Conservation (phyloP, 2,888 invertebrate genomes). For the Agonopterix alstromeriana region DNA sequence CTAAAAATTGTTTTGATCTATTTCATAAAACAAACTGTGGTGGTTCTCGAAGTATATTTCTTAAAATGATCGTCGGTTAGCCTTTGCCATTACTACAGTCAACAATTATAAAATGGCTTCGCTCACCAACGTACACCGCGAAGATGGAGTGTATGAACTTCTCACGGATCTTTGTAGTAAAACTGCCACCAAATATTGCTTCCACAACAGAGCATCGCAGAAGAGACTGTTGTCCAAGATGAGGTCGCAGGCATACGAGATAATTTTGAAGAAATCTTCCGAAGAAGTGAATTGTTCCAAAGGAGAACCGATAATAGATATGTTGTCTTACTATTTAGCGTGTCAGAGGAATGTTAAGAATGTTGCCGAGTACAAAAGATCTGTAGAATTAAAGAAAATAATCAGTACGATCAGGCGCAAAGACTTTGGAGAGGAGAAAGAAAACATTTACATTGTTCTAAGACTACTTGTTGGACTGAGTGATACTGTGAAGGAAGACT, state of each 20-base stretch:
- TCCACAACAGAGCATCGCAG: constrained; percentile 41
- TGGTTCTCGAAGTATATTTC: too few species aligned
- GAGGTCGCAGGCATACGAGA: constrained; percentile 57
- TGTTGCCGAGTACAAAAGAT: constrained; percentile 51
- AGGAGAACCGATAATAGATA: constrained; percentile 49
- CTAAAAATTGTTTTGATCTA: too few species aligned
- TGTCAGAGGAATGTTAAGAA: constrained; percentile 49
- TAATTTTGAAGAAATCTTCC: constrained; percentile 53
- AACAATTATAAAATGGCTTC: neutral
- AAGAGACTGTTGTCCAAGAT: constrained; percentile 45
- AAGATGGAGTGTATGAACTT: constrained; percentile 54
- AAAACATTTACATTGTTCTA: constrained; percentile 38
- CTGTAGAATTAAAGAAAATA: constrained; percentile 44
- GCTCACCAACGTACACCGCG: constrained; percentile 7
- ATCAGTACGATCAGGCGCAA: constrained; percentile 37
- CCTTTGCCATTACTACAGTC: too few species aligned
- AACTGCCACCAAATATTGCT: constrained; percentile 45
- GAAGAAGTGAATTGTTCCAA: constrained; percentile 27
- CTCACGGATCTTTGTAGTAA: constrained; percentile 54
- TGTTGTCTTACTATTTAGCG: constrained; percentile 51
- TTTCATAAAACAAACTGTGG: too few species aligned
- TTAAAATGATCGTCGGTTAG: too few species aligned
- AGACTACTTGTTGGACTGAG: constrained; percentile 45
- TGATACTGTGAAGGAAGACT: constrained; percentile 45
- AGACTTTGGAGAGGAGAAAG: constrained; percentile 42